Conservation (phyloP, 2,797 vertebrate genomes). For the Ptychadena robeensis region DNA sequence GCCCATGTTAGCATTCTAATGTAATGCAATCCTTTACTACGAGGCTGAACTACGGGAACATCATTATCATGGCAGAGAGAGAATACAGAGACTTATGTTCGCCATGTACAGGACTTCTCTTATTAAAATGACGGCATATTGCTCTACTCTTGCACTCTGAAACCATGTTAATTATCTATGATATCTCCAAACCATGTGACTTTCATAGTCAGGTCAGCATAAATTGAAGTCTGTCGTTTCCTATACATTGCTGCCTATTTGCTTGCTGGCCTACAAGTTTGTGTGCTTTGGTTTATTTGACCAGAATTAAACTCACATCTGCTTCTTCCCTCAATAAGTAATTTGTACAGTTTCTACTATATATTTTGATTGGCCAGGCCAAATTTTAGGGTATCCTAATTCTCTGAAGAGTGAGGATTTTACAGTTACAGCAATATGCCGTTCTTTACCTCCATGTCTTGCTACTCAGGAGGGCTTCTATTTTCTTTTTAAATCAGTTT, state of each 20-base stretch:
- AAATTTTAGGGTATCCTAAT: no score
- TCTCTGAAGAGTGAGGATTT: no score
- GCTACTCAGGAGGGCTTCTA: no score
- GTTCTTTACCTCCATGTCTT: no score
- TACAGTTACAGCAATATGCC: no score
- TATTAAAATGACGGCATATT: slow-evolving; percentile 12
- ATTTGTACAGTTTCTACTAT: no score
- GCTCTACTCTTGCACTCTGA: slow-evolving; percentile 6
- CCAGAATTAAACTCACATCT: no score
- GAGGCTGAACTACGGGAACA: slow-evolving; percentile 32
- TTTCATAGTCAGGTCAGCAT: background rate
- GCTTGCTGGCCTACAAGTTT: background rate
- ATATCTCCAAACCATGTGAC: background rate
- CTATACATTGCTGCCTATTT: background rate
- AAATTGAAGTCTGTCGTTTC: background rate
- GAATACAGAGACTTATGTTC: slow-evolving; percentile 4
- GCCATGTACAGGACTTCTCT: slow-evolving; percentile 20
- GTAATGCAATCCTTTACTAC: slow-evolving; percentile 55
- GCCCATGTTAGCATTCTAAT: slow-evolving; percentile 59
- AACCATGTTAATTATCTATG: slow-evolving; percentile 11
- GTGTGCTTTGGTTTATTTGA: background rate
- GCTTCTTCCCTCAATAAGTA: no score
- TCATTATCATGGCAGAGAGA: slow-evolving; percentile 47
- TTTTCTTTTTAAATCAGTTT: no score
- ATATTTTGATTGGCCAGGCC: no score